Conservation (phyloP, 2,113 vertebrate species). For the Pyxicephalus adspersus region DNA sequence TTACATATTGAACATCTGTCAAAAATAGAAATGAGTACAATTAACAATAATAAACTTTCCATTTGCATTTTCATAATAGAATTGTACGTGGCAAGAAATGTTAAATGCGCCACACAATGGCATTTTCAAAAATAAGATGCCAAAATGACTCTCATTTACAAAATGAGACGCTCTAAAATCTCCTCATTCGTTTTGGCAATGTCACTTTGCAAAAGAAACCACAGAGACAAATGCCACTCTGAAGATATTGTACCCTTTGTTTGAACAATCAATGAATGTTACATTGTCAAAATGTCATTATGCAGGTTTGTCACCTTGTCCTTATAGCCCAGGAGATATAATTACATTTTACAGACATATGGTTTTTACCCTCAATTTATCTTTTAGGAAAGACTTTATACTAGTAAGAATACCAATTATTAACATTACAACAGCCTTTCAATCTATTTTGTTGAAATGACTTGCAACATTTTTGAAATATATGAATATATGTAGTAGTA, state of each 20-base stretch:
- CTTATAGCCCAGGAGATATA: background rate
- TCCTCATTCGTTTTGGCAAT: constrained; percentile 47
- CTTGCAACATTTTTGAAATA: background rate
- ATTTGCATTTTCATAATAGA: constrained; percentile 63
- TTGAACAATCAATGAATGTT: constrained; percentile 14
- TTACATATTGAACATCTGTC: constrained; percentile 76
- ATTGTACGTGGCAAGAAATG: constrained; percentile 59
- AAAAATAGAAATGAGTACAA: constrained; percentile 70
- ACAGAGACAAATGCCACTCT: constrained; percentile 40
- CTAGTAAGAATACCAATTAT: background rate
- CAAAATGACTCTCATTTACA: constrained; percentile 44
- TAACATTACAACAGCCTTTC: background rate
- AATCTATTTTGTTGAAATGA: constrained; percentile 15
- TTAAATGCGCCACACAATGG: constrained; percentile 59
- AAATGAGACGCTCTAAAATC: constrained; percentile 41
- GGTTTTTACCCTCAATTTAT: background rate
- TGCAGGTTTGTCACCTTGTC: background rate
- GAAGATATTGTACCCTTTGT: constrained; percentile 24
- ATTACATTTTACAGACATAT: constrained; percentile 11
- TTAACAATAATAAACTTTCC: constrained; percentile 68
- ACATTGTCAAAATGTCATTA: constrained; percentile 1
- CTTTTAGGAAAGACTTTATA: background rate
- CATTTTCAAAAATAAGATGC: constrained; percentile 52
- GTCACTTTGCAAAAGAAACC: constrained; percentile 30
- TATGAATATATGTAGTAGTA: no score